Conservation (phyloP, 2,797 vertebrate species). For the Anolis apletophallus region DNA sequence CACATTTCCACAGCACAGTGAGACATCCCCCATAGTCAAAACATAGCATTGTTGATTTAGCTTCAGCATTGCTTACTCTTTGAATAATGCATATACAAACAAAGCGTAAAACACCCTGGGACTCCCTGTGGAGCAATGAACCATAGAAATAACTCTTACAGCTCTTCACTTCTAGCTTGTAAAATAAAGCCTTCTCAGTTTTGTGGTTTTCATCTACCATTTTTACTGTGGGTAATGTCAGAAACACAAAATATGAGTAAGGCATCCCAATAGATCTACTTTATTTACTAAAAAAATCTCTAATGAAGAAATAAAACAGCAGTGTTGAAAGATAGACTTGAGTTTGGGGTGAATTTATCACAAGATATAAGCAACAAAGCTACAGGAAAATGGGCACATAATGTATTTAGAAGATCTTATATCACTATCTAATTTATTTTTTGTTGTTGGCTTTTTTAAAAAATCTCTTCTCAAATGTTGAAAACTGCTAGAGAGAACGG, state of each 20-base stretch:
- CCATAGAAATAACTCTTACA: constrained; percentile 20
- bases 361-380: constrained; percentile 23
- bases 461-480: not conserved
- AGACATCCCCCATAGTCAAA: constrained; percentile 8
- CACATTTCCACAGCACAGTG: not conserved
- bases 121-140: not conserved
- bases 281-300: constrained; percentile 69
- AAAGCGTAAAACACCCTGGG: constrained; percentile 15
- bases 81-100: constrained; percentile 31
- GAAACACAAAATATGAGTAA: constrained; percentile 43
- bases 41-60: constrained; percentile 19
- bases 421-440: not conserved
- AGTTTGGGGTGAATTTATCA: constrained; percentile 42
- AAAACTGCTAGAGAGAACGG: not conserved
- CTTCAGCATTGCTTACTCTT: not conserved
- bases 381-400: not conserved
- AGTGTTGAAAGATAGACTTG: constrained; percentile 24
- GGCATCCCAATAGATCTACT: constrained; percentile 42
- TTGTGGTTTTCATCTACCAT: constrained; percentile 4
- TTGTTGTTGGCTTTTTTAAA: not conserved
- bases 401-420: not conserved
- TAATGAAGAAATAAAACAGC: constrained; percentile 67
- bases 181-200: constrained; percentile 38
- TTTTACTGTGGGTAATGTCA: constrained; percentile 19
- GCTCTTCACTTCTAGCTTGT: constrained; percentile 16